Conservation (phyloP, 2,888 invertebrate species). For the Stenotaenia linearis region DNA sequence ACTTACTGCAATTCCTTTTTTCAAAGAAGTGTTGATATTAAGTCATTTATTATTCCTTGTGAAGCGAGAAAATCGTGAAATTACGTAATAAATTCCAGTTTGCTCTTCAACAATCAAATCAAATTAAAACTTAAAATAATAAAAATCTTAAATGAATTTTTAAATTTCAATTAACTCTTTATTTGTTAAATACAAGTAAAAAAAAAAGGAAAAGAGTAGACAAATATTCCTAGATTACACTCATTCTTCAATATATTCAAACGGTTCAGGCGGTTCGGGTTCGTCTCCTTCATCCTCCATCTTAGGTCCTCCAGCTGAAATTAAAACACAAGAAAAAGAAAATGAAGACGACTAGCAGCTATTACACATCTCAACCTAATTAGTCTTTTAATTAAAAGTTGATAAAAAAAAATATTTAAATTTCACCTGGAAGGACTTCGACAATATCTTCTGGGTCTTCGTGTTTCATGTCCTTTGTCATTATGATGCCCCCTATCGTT, state of each 20-base stretch:
- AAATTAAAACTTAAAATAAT: neutral
- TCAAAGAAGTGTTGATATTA: neutral
- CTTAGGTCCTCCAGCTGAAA: slow-evolving; percentile 46
- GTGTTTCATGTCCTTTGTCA: slow-evolving; percentile 76
- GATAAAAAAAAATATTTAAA: neutral
- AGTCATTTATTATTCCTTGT: neutral
- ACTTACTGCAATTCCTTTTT: neutral
- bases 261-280: slow-evolving; percentile 95
- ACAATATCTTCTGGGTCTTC: slow-evolving; percentile 76
- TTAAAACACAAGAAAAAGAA: neutral
- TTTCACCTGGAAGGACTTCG: slow-evolving; percentile 72
- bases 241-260: slow-evolving; percentile 78
- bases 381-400: neutral
- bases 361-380: neutral
- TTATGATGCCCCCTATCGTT: slow-evolving; percentile 90
- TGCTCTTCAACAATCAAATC: too few relatives aligned
- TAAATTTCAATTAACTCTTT: neutral
- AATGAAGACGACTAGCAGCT: neutral
- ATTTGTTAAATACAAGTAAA: neutral
- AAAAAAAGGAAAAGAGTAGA: too few relatives aligned
- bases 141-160: neutral
- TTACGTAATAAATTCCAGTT: neutral
- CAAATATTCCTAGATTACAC: neutral
- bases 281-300: slow-evolving; percentile 83
- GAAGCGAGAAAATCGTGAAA: neutral